These are phyloP conservation scores for Pygocentrus nattereri DNA, from an alignment of 2,797 vertebrate species.

Conservation along the genomic window DNA sequence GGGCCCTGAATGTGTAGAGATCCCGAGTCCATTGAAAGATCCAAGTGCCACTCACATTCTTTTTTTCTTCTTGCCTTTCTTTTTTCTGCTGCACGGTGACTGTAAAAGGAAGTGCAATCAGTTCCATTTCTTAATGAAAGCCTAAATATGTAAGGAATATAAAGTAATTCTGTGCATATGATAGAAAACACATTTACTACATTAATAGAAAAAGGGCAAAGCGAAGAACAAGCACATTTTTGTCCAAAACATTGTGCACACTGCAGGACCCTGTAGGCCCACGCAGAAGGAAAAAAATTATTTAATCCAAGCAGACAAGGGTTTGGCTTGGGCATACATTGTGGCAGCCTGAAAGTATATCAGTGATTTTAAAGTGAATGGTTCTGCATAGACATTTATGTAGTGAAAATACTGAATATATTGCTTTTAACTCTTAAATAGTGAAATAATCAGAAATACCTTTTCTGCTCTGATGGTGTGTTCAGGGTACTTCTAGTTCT, in stretches of 20 bases:
- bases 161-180: too few relatives aligned
- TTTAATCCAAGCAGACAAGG: background rate
- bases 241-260: background rate
- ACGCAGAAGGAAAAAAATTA: background rate
- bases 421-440: conserved; percentile 1
- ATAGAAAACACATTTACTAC: background rate
- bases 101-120: background rate
- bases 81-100: background rate
- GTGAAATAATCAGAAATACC: background rate
- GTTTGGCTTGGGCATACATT: background rate
- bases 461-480: conserved; percentile 5
- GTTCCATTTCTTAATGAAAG: background rate
- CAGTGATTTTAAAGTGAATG: background rate
- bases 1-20: conserved; percentile 41
- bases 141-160: background rate
- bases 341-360: background rate
- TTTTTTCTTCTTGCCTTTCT: background rate
- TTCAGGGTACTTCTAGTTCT: conserved; percentile 23
- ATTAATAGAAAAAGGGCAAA: background rate
- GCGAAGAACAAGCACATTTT: background rate
- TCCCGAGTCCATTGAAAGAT: conserved; percentile 43
- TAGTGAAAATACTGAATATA: background rate
- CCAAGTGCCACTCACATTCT: conserved; percentile 31
- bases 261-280: background rate
- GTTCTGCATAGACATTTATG: background rate